Conservation (phyloP, 1,140 invertebrate species). For the Paramacrobiotus metropolitanus region DNA sequence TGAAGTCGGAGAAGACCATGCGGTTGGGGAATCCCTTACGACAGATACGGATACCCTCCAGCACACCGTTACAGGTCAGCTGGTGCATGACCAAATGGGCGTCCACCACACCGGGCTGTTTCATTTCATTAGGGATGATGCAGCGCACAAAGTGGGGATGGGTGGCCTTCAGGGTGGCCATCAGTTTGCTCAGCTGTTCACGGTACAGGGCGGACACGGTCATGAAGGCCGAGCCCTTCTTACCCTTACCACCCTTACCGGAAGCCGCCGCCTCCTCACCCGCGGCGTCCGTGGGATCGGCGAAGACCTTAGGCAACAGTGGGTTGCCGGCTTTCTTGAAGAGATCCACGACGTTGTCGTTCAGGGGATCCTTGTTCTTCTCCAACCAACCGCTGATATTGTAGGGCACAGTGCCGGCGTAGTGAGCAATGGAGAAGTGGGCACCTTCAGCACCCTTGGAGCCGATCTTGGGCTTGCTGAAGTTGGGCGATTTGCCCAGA, state of each 20-base stretch:
- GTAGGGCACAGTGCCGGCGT: constrained; percentile 22
- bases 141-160: constrained; percentile 41
- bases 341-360: constrained; percentile 91
- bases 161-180: constrained; percentile 31
- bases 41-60: constrained; percentile 99
- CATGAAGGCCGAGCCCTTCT: constrained; percentile 87
- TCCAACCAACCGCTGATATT: constrained; percentile 31
- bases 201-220: constrained; percentile 74
- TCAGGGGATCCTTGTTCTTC: constrained; percentile 99
- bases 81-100: constrained; percentile 98
- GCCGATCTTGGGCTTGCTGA: constrained; percentile 5
- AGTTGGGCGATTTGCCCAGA: constrained; percentile 10
- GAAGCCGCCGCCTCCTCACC: constrained; percentile 33
- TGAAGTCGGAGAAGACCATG: constrained; percentile 99
- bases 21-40: constrained; percentile 99
- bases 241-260: constrained; percentile 37
- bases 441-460: constrained; percentile 72
- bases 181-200: constrained; percentile 28
- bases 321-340: constrained; percentile 79
- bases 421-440: constrained; percentile 33
- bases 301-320: constrained; percentile 65
- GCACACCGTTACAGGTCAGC: constrained; percentile 99
- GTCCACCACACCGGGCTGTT: constrained; percentile 55
- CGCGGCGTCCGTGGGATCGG: constrained; percentile 41
- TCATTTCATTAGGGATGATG: constrained; percentile 41